Evolutionary conservation across 2,113 vertebrate species (phyloP).

Genomic region (Alethe diademata): DNA sequence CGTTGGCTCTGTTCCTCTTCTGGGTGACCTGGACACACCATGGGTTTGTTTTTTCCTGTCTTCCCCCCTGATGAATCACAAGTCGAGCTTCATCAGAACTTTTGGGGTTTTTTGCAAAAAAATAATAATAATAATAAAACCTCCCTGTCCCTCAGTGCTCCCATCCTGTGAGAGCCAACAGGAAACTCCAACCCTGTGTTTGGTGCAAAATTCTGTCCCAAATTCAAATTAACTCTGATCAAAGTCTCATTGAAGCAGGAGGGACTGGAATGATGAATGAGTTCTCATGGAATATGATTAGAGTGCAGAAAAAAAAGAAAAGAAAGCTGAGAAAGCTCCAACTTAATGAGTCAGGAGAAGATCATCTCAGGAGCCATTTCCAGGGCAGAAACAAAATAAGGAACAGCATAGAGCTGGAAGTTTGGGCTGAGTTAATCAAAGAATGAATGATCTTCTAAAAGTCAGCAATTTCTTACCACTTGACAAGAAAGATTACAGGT

Average conservation of each 20-base stretch:
- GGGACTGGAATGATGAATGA: slow-evolving; percentile 15
- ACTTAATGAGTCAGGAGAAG: neutral
- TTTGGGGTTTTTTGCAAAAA: neutral
- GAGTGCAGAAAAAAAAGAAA: neutral
- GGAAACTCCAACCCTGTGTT: neutral
- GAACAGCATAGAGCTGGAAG: neutral
- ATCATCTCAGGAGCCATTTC: neutral
- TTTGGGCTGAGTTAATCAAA: slow-evolving; percentile 40
- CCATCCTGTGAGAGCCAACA: neutral
- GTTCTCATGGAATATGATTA: neutral
- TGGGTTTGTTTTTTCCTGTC: neutral
- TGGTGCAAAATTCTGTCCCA: neutral
- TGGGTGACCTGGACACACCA: neutral
- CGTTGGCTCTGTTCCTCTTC: neutral
- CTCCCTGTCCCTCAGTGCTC: neutral
- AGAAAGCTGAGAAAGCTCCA: neutral
- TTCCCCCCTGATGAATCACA: neutral
- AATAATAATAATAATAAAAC: too few species aligned
- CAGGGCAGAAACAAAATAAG: neutral
- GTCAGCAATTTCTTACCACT: slow-evolving; percentile 14
- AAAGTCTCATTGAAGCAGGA: neutral
- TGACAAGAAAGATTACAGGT: neutral
- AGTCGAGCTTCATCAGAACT: neutral
- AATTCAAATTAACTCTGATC: neutral
- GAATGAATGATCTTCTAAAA: neutral